These are phyloP conservation scores for Prionailurus viverrinus DNA, from an alignment of 2,113 vertebrate genomes.

Conservation along the genomic window DNA sequence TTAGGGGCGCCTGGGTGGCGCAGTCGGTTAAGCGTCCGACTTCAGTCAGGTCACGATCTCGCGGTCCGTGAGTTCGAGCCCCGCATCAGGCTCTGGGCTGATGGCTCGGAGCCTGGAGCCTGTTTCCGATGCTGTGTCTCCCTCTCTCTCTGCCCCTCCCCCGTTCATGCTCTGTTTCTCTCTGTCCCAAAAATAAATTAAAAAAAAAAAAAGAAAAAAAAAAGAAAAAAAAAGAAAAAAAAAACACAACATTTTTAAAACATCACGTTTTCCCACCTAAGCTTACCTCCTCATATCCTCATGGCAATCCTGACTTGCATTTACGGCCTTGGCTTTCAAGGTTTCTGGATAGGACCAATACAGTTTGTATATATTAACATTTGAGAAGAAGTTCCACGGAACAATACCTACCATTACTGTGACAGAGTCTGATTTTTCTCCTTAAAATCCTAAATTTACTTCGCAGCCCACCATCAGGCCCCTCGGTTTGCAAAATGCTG, in stretches of 20 bases:
- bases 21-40: no score
- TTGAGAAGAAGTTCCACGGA: neutral
- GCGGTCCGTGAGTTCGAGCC: no score
- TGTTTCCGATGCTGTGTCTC: no score
- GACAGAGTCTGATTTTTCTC: neutral
- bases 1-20: neutral
- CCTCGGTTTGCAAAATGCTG: neutral
- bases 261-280: neutral
- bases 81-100: no score
- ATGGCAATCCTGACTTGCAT: neutral
- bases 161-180: no score
- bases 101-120: no score
- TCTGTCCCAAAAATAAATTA: no score
- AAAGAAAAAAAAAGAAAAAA: no score
- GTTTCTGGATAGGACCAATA: neutral
- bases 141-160: no score
- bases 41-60: no score
- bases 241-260: neutral
- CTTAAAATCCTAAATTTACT: conserved; percentile 5
- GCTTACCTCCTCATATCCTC: neutral
- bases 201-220: no score
- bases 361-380: neutral
- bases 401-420: neutral
- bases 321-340: neutral
- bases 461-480: neutral